These are phyloP conservation scores for Temnothorax unifasciatus DNA, from an alignment of 2,888 invertebrate genomes.

Conservation along the genomic window DNA sequence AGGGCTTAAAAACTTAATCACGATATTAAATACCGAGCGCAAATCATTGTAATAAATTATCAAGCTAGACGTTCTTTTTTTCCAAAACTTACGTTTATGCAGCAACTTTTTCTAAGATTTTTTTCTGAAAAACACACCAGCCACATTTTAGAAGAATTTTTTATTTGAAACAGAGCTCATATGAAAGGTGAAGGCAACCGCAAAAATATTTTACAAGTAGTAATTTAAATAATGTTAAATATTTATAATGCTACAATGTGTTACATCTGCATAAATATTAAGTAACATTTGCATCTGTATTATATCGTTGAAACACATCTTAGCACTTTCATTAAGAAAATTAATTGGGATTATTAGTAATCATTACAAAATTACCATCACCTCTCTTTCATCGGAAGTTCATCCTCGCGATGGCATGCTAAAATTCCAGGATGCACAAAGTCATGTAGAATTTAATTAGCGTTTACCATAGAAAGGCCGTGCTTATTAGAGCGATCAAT, in stretches of 20 bases:
- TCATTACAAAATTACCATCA: constrained; percentile 9
- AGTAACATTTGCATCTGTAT: neutral
- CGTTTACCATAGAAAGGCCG: neutral
- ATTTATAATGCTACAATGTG: constrained; percentile 3
- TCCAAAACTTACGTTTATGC: neutral
- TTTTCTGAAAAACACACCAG: neutral
- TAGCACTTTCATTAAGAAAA: neutral
- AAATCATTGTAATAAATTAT: constrained; percentile 11
- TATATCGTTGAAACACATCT: neutral
- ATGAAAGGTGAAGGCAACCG: constrained; percentile 26
- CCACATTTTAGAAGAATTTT: constrained; percentile 14
- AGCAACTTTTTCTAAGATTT: constrained; percentile 6
- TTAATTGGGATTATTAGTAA: neutral
- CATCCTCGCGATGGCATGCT: constrained; percentile 10
- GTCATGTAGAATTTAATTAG: constrained; percentile 52
- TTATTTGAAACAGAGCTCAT: constrained; percentile 14
- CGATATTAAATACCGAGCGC: neutral
- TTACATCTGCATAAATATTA: constrained; percentile 10
- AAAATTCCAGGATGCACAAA: constrained; percentile 28
- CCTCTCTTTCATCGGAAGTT: neutral
- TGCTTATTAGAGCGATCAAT: constrained; percentile 55
- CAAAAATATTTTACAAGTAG: neutral
- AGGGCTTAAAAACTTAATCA: neutral
- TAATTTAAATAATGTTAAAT: constrained; percentile 48
- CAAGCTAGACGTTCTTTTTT: neutral